These are phyloP conservation scores for Papilio elwesi DNA, from an alignment of 2,888 invertebrate species.

Conservation along the genomic window DNA sequence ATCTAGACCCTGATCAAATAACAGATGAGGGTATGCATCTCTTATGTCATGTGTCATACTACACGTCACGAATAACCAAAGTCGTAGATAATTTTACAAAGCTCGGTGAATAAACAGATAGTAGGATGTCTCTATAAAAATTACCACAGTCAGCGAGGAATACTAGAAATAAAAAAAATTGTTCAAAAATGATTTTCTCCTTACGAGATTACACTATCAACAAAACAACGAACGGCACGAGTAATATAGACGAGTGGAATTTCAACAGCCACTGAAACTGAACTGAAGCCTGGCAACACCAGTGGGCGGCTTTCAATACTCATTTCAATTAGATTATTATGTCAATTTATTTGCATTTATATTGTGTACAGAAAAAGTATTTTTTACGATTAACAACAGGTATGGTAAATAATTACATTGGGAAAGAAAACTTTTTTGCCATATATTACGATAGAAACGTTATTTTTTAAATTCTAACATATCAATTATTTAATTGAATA, in stretches of 20 bases:
- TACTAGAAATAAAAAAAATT: constrained; percentile 27
- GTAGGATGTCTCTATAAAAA: not conserved
- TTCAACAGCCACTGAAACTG: constrained; percentile 15
- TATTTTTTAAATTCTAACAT: too few species aligned
- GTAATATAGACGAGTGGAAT: constrained; percentile 26
- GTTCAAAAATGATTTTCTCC: constrained; percentile 22
- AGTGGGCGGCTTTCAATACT: constrained; percentile 11
- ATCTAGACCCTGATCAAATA: too few species aligned
- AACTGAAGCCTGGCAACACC: not conserved
- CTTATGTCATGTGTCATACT: too few species aligned
- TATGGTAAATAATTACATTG: not conserved
- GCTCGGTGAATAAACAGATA: constrained; percentile 1
- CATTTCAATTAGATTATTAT: not conserved
- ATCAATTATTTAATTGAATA: too few species aligned
- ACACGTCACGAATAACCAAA: too few species aligned
- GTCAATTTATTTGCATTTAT: too few species aligned
- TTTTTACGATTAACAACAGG: not conserved
- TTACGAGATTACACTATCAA: constrained; percentile 38
- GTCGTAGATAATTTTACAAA: constrained; percentile 13
- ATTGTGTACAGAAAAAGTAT: too few species aligned
- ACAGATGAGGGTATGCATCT: too few species aligned
- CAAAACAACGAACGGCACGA: constrained; percentile 29
- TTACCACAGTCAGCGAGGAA: constrained; percentile 13
- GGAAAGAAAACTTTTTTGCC: not conserved
- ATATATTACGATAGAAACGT: too few species aligned